A percentile compares a stretch with the other conserved stretches of the same genome.
These are phyloP conservation scores for Rhincodon typus DNA, from an alignment of 2,797 vertebrate species.

Conservation along the genomic window DNA sequence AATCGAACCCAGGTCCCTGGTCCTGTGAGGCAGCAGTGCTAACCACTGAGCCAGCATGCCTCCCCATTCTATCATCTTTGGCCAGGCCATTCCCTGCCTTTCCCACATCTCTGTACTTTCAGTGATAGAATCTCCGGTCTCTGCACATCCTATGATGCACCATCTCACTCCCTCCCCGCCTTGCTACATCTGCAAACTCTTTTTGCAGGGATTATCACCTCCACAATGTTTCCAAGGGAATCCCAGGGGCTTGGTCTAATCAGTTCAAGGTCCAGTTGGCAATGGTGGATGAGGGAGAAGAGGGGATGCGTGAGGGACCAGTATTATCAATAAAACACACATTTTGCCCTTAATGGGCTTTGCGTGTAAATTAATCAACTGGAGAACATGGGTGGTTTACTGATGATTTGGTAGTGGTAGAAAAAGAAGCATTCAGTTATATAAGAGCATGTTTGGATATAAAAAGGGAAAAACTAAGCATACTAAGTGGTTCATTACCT, in stretches of 20 bases:
- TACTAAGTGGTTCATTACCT: background rate
- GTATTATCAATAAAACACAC: background rate
- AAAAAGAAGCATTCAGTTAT: too few species aligned
- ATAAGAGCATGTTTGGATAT: too few species aligned
- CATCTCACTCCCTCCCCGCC: background rate
- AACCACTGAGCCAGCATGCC: too few species aligned
- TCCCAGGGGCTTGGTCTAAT: background rate
- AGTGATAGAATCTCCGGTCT: background rate
- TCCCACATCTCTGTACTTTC: background rate
- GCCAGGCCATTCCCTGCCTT: background rate
- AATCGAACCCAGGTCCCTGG: too few species aligned
- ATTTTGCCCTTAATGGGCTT: too few species aligned
- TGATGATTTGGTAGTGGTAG: too few species aligned
- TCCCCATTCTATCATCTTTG: slow-evolving; percentile 8
- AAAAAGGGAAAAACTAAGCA: too few species aligned
- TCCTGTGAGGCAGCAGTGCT: too few species aligned
- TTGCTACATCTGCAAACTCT: background rate
- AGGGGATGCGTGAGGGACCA: background rate
- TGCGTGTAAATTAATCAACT: too few species aligned
- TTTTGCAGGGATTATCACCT: background rate
- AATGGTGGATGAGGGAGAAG: background rate
- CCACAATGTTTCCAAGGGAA: background rate
- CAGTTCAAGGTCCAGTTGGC: too few species aligned
- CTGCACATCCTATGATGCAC: background rate
- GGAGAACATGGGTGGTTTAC: too few species aligned